Base-by-base conservation (phyloP, 2,888 invertebrate species). In the Hypena proboscidalis region DNA sequence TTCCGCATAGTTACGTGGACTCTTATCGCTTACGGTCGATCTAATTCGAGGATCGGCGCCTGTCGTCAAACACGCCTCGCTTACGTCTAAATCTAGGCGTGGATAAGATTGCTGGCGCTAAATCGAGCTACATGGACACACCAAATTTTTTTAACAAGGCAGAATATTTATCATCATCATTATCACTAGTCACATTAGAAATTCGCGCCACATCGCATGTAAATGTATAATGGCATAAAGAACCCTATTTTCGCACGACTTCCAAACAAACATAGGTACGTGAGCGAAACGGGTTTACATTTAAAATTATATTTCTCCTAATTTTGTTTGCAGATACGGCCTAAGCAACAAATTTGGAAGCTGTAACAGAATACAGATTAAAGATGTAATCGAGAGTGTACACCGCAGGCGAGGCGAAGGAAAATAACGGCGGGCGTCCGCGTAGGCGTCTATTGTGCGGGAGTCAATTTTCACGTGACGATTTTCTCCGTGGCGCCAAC, bases 1-100 rank as follows among this genome's bases (percentile, higher is more conserved):
- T 88, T 90, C 90, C 90, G 90, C 90, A 83, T 90, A 81, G 85
- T 74, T 76, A 82, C 84, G 74, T 70, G 67, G 72, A 62, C 69
- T 76, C 71, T 80, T 84, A 83, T 84, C 82, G 77, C 74, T 73
- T 71, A 74, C 76, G 78, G 76, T 72, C 70, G 74, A 74, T 85
- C 89, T 88, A 89, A 84, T 84, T 89, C 73, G 69, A 76, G 80
- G 80, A 79, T 77, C 74, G 80, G 80, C 83, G 84, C 80, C 81
- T 76, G 75, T 84, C 82, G 77, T 78, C 79, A 77, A 77, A 82
- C 71, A 77, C 67, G 70, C 74, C 67, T 74, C 74, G 74, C 74
- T 68, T 72, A 75, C 77, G 71, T 74, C 74, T 77, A 77, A 73
- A 78, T 74, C 79, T 75, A 77, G 79, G 73, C 74, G 74, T 75